phyloP scores from a whole-genome alignment of 2,797 vertebrate species.

The Gila robusta region DNA sequence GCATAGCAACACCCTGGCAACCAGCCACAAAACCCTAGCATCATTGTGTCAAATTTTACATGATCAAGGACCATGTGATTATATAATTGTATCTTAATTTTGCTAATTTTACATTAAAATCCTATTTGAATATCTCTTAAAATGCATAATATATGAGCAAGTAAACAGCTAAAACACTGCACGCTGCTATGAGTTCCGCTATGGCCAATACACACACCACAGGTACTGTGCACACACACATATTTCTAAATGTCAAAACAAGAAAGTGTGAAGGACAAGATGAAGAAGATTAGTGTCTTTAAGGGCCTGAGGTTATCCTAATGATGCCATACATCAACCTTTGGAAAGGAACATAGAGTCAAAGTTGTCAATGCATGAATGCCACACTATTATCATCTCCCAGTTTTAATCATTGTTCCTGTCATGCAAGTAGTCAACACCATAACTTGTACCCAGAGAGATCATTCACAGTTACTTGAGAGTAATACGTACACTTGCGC shows the following conservation, averaged over 20 bases:
- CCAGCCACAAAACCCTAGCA: neutral
- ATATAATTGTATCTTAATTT: neutral
- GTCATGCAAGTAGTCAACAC: conserved; percentile 84
- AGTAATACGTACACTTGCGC: conserved; percentile 60
- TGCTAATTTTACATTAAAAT: neutral
- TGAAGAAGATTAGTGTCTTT: conserved; percentile 83
- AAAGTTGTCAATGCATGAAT: conserved; percentile 86
- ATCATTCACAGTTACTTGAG: conserved; percentile 74
- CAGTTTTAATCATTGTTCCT: conserved; percentile 86
- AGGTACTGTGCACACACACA: conserved; percentile 56
- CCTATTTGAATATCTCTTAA: neutral
- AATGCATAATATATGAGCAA: neutral
- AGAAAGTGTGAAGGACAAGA: conserved; percentile 85
- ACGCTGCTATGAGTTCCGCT: neutral
- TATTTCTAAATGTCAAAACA: conserved; percentile 79
- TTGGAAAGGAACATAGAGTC: conserved; percentile 82
- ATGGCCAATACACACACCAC: conserved; percentile 38
- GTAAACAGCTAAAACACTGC: neutral
- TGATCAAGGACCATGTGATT: neutral
- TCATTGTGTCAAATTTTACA: neutral
- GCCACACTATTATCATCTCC: conserved; percentile 83
- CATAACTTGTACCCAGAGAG: conserved; percentile 79
- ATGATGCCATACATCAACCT: conserved; percentile 86
- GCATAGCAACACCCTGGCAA: neutral
- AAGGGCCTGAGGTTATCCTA: conserved; percentile 84